Evolutionary conservation across 1,140 invertebrate species (phyloP).

Genomic region (Aplysia californica): DNA sequence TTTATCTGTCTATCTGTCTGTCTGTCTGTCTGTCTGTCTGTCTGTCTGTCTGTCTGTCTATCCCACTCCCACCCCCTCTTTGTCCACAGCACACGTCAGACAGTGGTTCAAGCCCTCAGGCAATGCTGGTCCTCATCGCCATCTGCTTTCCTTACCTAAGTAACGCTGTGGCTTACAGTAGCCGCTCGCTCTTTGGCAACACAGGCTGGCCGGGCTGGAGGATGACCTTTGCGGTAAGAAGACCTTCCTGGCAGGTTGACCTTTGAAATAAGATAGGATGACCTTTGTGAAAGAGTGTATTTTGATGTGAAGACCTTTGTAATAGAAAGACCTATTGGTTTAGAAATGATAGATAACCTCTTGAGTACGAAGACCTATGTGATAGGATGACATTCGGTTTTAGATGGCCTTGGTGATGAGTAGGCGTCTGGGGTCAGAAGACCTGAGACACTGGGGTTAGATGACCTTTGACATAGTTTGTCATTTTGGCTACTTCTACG

Average conservation of each 20-base stretch:
- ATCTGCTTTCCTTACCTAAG: conserved; percentile 51
- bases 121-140: conserved; percentile 47
- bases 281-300: neutral
- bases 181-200: conserved; percentile 60
- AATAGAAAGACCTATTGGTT: neutral
- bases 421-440: too few species aligned
- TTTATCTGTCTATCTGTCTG: too few species aligned
- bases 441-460: too few species aligned
- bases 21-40: too few species aligned
- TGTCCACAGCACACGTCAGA: neutral
- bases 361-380: too few species aligned
- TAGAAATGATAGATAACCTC: too few species aligned
- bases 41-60: too few species aligned
- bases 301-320: neutral
- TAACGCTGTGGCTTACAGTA: conserved; percentile 54
- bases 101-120: conserved; percentile 27
- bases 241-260: neutral
- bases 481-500: too few species aligned
- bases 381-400: too few species aligned
- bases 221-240: conserved; percentile 47
- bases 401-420: too few species aligned
- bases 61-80: too few species aligned
- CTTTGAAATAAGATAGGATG: neutral
- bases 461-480: too few species aligned
- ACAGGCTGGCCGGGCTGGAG: conserved; percentile 57